Percentiles rank a stretch among this genome's conserved stretches.
phyloP scores from a whole-genome alignment of 2,797 vertebrate genomes.

The Helicolenus hilgendorfi region DNA sequence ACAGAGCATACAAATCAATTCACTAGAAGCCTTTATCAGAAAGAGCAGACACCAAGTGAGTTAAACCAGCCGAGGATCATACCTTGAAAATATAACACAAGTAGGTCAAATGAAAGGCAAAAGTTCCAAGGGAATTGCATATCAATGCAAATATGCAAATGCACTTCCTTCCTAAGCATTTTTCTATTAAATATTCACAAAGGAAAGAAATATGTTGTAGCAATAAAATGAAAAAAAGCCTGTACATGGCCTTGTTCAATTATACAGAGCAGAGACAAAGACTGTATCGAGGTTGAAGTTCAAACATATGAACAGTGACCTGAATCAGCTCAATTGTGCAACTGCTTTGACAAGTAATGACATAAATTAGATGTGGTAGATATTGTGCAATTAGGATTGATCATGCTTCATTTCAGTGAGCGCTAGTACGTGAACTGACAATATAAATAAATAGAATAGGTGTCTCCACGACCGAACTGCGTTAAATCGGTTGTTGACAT shows the following conservation, averaged over 20 bases:
- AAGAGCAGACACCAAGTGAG: conserved; percentile 8
- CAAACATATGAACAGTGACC: conserved; percentile 33
- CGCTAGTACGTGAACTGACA: not conserved
- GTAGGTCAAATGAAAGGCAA: conserved; percentile 71
- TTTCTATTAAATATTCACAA: conserved; percentile 72
- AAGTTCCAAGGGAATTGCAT: conserved; percentile 67
- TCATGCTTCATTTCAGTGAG: conserved; percentile 35
- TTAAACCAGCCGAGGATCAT: conserved; percentile 19
- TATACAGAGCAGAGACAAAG: conserved; percentile 33
- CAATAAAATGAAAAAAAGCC: conserved; percentile 30
- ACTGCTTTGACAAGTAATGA: conserved; percentile 31
- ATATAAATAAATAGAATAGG: conserved; percentile 32
- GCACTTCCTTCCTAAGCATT: conserved; percentile 42
- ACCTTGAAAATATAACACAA: conserved; percentile 46
- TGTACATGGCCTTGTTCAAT: conserved; percentile 37
- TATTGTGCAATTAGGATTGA: conserved; percentile 53
- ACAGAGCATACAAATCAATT: conserved; percentile 40
- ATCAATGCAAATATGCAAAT: conserved; percentile 78
- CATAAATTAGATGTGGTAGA: conserved; percentile 39
- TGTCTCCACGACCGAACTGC: conserved; percentile 22
- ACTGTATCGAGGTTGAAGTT: conserved; percentile 38
- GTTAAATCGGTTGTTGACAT: conserved; percentile 71
- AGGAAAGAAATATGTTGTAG: conserved; percentile 38
- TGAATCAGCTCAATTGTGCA: conserved; percentile 6
- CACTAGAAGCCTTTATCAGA: conserved; percentile 20